Evolutionary conservation across 2,888 invertebrate genomes (phyloP), one percentile per base, ranked within the genome.

Genomic region (Malacosoma neustria): DNA sequence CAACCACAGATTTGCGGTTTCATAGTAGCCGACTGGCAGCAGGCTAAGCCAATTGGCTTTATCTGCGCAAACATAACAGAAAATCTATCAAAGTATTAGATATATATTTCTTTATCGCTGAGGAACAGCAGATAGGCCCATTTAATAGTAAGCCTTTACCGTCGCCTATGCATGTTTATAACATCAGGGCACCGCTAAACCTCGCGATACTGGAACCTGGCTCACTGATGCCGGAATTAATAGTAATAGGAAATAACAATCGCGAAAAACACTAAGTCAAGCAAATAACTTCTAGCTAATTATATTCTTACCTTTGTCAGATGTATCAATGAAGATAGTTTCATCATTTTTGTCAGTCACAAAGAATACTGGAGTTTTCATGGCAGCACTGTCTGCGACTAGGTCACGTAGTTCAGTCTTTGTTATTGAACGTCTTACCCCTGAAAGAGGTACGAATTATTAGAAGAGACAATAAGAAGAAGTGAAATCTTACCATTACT

Each of bases 1-100:
- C 3, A 77, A 36, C 76, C 76, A 77, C 1, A 75, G 48, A 46
- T 76, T 77, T 2, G 75, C 69, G 0, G 70, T 53, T 7, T 33
- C 42, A 33, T 57, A 40, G 14, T 61, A 59, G 0, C 73, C 74
- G 3, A 75, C 45, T 1, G 68, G 66, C 5, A 77, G 37, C 11
- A 77, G 42, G 32, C 71, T 49, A 15, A 77, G 54, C 77, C 77
- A 77, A 43, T 74, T 77, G 9, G 72, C 65, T 61, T 73, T 74
- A 48, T 77, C 77, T 77, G 47, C 15, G 50, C 44, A 45, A 36
- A 13, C 30, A 29, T 14, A 11, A 33, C 11, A 11, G 38, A 11
- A 11, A 29, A 32, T 7, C 11, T 14, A 9, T 33, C 2, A 11
- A 30, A 30, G 13, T 31, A 13, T 12, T 30, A 11, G 2, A 3